phyloP scores from a whole-genome alignment of 2,797 vertebrate species.

The Simalia tracyae region DNA sequence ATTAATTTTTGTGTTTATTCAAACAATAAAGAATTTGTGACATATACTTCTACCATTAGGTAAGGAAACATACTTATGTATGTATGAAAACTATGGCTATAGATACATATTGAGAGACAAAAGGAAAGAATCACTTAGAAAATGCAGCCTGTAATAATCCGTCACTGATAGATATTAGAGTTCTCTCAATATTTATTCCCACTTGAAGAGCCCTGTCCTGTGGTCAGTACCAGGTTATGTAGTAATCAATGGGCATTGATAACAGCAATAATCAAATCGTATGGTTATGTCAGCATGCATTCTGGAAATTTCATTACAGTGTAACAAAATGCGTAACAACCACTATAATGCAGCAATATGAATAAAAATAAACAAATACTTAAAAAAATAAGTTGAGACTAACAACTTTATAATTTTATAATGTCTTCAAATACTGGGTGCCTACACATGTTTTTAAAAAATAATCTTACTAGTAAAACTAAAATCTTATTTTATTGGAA shows the following conservation, averaged over 20 bases:
- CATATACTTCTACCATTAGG: background rate
- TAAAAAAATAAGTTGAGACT: background rate
- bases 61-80: background rate
- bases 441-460: background rate
- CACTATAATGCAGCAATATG: slow-evolving; percentile 4
- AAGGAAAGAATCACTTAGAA: background rate
- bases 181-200: slow-evolving; percentile 20
- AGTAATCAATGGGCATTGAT: slow-evolving; percentile 14
- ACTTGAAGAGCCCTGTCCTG: background rate
- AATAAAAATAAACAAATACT: background rate
- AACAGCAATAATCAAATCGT: slow-evolving; percentile 5
- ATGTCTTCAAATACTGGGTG: background rate
- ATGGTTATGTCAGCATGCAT: slow-evolving; percentile 1
- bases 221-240: background rate
- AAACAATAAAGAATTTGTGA: background rate
- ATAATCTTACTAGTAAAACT: background rate
- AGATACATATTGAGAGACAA: background rate
- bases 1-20: slow-evolving; percentile 22
- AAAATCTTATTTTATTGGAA: background rate
- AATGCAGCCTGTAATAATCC: background rate
- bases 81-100: background rate
- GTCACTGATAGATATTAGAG: background rate
- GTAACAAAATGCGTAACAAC: slow-evolving; percentile 16
- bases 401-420: background rate
- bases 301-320: slow-evolving; percentile 19